Base-by-base conservation (phyloP, 2,888 invertebrate genomes). In the Eurytoma californica region DNA sequence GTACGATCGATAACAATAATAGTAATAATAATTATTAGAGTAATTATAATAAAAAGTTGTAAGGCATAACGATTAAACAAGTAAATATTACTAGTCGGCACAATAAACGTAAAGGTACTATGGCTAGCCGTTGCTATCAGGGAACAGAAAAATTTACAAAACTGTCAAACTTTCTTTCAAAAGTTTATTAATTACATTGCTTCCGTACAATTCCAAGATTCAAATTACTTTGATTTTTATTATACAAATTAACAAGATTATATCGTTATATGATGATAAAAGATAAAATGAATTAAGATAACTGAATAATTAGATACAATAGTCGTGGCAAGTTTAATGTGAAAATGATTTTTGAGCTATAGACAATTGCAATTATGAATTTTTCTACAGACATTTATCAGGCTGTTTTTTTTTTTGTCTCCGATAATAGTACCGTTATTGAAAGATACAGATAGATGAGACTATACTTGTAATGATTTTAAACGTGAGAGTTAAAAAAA, bases 81-180 rank as follows among this genome's bases (percentile, higher is more conserved):
- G 85, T 86, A 87, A 87, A 86, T 85, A 86, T 88, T 77, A 74
- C 86, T 89, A 89, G 86, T 88, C 89, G 89, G 89, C 89, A 90
- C 89, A 86, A 85, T 89, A 88, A 90, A 88, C 85, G 85, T 88
- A 88, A 83, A 85, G 80, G 83, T 84, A 84, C 85, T 85, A 85
- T 79, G 84, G 84, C 84, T 86, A 88, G 86, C 85, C 86, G 86
- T 87, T 87, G 88, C 86, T 88, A 88, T 83, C 87, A 88, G 89
- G 88, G 89, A 89, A 89, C 88, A 85, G 82, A 86, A 84, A 85
- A 85, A 82, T 85, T 84, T 80, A 82, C 77, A 80, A 77, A 83
- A 82, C 53, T 69, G 61, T 7, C 3, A 82, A 83, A 84, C 61
- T 84, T 84, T 86, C 85, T 84, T 84, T 83, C 82, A 86, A 86